Evolutionary conservation across 2,888 invertebrate genomes (phyloP).

Genomic region (Drosophila melanosoma): DNA sequence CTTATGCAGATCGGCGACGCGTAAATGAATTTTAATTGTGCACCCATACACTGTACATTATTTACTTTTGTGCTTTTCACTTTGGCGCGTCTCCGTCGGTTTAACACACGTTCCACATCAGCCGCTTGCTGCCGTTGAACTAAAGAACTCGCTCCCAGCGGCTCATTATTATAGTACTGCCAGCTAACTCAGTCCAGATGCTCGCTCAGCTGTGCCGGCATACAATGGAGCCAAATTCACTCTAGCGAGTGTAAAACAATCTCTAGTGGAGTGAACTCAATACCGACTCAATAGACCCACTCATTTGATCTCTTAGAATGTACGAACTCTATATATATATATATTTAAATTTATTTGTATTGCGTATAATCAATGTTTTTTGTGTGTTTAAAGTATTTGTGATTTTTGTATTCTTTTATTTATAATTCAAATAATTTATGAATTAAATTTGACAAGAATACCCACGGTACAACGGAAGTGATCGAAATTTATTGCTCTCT

Average conservation of each 20-base stretch:
- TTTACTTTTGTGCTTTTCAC: conserved; percentile 66
- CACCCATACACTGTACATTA: conserved; percentile 57
- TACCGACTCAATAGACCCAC: background rate
- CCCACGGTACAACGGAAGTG: conserved; percentile 38
- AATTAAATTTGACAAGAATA: background rate
- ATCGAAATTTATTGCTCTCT: conserved; percentile 35
- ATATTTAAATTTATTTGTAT: background rate
- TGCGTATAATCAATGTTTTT: background rate
- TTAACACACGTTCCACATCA: conserved; percentile 52
- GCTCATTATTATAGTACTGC: conserved; percentile 65
- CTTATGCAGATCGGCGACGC: conserved; percentile 75
- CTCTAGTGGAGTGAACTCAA: background rate
- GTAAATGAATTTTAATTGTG: conserved; percentile 76
- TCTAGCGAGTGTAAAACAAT: background rate
- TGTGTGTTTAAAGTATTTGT: background rate
- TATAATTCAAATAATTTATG: background rate
- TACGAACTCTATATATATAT: background rate
- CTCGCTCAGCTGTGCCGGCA: conserved; percentile 52
- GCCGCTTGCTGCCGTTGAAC: conserved; percentile 63
- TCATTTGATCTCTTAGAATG: background rate
- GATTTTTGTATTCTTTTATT: background rate
- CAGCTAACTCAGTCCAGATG: conserved; percentile 47
- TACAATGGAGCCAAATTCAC: conserved; percentile 41
- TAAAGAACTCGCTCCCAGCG: conserved; percentile 64
- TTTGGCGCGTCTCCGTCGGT: conserved; percentile 34